These are phyloP conservation scores for Eristalis arbustorum DNA, from an alignment of 2,888 invertebrate genomes.

Conservation along the genomic window DNA sequence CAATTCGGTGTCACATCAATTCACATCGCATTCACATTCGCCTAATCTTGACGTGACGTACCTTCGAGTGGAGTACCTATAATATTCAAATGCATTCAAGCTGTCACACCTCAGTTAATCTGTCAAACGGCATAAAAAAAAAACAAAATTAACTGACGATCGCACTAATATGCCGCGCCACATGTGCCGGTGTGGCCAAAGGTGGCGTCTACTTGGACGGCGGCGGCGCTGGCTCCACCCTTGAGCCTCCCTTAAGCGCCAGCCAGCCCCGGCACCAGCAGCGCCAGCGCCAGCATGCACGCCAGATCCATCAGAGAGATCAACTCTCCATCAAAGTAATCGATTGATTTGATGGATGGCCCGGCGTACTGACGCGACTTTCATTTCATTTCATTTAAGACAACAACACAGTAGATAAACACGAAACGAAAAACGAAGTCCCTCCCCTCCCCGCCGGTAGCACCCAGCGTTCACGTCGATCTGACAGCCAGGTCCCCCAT, in stretches of 20 bases:
- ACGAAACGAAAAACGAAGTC: background rate
- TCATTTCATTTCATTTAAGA: constrained; percentile 30
- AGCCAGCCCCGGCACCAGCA: background rate
- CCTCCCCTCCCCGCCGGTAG: constrained; percentile 25
- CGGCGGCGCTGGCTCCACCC: constrained; percentile 43
- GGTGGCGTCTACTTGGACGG: constrained; percentile 17
- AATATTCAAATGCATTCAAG: constrained; percentile 9
- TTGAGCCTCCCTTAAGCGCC: constrained; percentile 31
- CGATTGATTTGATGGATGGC: constrained; percentile 67
- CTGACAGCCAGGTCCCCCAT: constrained; percentile 47
- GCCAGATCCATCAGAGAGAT: constrained; percentile 61
- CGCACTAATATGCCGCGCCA: constrained; percentile 63
- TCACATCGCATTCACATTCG: constrained; percentile 26
- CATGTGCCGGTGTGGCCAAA: constrained; percentile 56
- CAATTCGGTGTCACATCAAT: constrained; percentile 17
- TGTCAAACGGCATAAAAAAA: constrained; percentile 42
- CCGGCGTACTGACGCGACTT: constrained; percentile 63
- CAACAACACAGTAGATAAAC: constrained; percentile 7
- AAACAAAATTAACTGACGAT: constrained; percentile 26
- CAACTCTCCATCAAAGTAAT: constrained; percentile 51
- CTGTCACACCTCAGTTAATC: constrained; percentile 56
- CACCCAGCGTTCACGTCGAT: constrained; percentile 53
- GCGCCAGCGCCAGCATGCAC: constrained; percentile 12
- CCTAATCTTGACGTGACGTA: constrained; percentile 21
- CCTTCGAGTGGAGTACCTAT: constrained; percentile 12